Evolutionary conservation across 2,797 vertebrate species (phyloP), one percentile per base, ranked within the genome.

Genomic region (Vespertilio murinus): DNA sequence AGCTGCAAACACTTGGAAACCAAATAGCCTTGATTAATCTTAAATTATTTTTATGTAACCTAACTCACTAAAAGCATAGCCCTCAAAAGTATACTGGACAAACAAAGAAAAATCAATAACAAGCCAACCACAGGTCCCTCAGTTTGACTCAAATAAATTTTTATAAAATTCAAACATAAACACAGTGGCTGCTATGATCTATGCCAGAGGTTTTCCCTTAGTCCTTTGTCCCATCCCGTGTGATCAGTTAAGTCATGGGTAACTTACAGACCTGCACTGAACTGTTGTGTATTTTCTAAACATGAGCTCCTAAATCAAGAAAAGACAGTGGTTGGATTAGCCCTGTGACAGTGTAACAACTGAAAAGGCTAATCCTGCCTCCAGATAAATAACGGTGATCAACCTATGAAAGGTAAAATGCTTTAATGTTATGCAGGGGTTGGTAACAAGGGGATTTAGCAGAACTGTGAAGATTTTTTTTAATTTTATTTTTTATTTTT

Each of bases 21-120:
- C 45, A 90, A 91, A 91, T 2, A 88, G 79, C 79, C 54, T 49
- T 70, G 23, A 92, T 59, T 52, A 6, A 85, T 49, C 75, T 85
- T 14, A 85, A 79, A 73, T 52, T 69, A 54, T 45, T 75, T 96
- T 52, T 90, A 67, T 65, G 78, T 92, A 88, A 45, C 47, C 22
- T 64, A 33, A 79, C 28, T 88, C 18, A 17, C 25, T 73, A n/a
- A 95, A 86, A 93, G 52, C 23, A 33, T 1, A 64, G 10, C 8
- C 45, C 33, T 89, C 42, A 65, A 70, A 93, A 74, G 79, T 17
- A 74, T 38, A 54, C 38, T 33, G 42, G 49, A 52, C 54, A 69
- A 70, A 78, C 56, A 85, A 74, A 83, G 13, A 75, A 91, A 80
- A 40, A 85, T 77, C 47, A 94, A 75, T 6, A n/a, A 77, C 74